Percentiles rank a stretch among this genome's conserved stretches.
These are phyloP conservation scores for Microcebus lehilahytsara DNA, from an alignment of 2,113 vertebrate genomes.

Conservation along the genomic window DNA sequence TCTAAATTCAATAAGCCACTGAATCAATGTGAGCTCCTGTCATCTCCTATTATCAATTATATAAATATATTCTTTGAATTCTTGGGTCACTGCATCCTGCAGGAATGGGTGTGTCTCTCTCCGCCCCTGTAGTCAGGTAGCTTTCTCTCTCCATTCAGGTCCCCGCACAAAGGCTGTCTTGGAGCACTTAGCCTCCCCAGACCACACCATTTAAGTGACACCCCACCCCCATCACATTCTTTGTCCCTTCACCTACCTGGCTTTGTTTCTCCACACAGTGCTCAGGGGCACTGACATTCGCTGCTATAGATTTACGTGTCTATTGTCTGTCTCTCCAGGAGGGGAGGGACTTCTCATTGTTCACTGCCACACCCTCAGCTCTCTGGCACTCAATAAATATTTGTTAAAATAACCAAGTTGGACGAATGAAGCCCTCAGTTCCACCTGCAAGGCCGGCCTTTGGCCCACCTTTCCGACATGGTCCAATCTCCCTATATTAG, in stretches of 20 bases:
- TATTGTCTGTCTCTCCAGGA: neutral
- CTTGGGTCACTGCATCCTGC: neutral
- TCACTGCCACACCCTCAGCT: neutral
- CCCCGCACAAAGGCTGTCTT: neutral
- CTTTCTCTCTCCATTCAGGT: neutral
- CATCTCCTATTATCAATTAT: neutral
- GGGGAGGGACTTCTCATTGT: neutral
- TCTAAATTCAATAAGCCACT: neutral
- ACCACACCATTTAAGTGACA: neutral
- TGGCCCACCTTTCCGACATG: neutral
- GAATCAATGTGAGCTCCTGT: neutral
- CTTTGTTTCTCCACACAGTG: neutral
- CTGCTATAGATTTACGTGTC: neutral
- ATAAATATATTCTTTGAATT: neutral
- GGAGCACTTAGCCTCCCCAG: neutral
- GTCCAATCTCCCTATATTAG: neutral
- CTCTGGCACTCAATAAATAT: neutral
- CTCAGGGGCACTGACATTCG: neutral
- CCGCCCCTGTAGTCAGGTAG: neutral
- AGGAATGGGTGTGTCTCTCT: neutral
- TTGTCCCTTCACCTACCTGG: neutral
- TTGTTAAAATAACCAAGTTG: neutral
- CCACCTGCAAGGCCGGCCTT: neutral
- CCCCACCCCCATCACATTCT: too few species aligned
- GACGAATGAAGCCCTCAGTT: neutral